phyloP scores from a whole-genome alignment of 2,888 invertebrate species.

The Steinernema scapterisci region DNA sequence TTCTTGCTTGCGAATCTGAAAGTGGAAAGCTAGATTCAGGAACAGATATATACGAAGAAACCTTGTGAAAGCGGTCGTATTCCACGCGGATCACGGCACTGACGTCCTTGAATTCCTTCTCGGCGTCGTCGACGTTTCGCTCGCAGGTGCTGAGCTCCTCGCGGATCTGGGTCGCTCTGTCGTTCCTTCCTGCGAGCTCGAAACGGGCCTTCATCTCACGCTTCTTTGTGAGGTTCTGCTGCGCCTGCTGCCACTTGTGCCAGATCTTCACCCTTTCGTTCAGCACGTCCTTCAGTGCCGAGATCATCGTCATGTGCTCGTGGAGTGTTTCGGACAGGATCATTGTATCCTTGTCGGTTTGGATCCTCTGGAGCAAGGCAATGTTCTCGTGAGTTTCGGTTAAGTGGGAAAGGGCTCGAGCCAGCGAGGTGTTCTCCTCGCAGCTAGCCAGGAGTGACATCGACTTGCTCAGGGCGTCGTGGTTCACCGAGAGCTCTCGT shows the following conservation, averaged over 20 bases:
- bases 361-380: slow-evolving; percentile 84
- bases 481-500: slow-evolving; percentile 43
- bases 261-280: slow-evolving; percentile 81
- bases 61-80: slow-evolving; percentile 89
- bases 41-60: slow-evolving; percentile 70
- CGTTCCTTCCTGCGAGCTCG: slow-evolving; percentile 85
- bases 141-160: slow-evolving; percentile 79
- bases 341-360: slow-evolving; percentile 91
- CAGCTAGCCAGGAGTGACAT: slow-evolving; percentile 87
- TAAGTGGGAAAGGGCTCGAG: slow-evolving; percentile 84
- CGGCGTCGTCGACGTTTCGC: slow-evolving; percentile 90
- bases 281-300: slow-evolving; percentile 74
- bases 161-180: slow-evolving; percentile 85
- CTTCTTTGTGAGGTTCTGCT: slow-evolving; percentile 88
- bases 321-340: slow-evolving; percentile 85
- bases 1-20: slow-evolving; percentile 80
- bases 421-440: slow-evolving; percentile 88
- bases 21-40: background rate
- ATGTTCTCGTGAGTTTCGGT: slow-evolving; percentile 76
- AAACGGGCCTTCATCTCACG: slow-evolving; percentile 90
- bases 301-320: slow-evolving; percentile 41
- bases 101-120: slow-evolving; percentile 84
- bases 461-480: slow-evolving; percentile 71
- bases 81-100: slow-evolving; percentile 74
- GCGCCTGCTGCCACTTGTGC: slow-evolving; percentile 96